These are phyloP conservation scores for Girardinichthys multiradiatus DNA, from an alignment of 2,113 vertebrate genomes.

Conservation along the genomic window DNA sequence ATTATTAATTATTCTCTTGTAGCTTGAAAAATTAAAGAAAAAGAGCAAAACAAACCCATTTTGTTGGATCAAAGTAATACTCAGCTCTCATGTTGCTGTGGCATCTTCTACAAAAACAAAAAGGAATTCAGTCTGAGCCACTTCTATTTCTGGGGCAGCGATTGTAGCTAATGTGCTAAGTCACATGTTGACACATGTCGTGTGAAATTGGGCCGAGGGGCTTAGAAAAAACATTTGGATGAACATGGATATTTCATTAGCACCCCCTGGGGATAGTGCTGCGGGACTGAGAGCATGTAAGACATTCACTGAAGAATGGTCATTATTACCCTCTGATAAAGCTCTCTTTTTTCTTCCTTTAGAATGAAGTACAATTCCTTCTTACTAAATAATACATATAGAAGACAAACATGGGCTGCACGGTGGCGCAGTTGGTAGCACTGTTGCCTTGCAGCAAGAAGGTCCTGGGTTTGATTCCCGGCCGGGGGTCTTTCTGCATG, in stretches of 20 bases:
- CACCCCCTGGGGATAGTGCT: constrained; percentile 87
- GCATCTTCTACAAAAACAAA: constrained; percentile 49
- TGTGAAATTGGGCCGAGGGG: constrained; percentile 83
- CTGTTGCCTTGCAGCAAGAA: too few relatives aligned
- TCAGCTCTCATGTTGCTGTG: constrained; percentile 49
- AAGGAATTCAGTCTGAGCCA: constrained; percentile 62
- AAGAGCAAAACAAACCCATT: constrained; percentile 49
- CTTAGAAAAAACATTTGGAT: constrained; percentile 87
- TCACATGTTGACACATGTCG: constrained; percentile 86
- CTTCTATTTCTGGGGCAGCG: constrained; percentile 69
- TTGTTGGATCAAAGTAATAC: constrained; percentile 66
- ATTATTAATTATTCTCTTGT: constrained; percentile 36
- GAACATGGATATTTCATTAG: constrained; percentile 95
- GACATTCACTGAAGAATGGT: constrained; percentile 80
- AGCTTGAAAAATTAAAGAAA: constrained; percentile 23
- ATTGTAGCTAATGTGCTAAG: constrained; percentile 75
- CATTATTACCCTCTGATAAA: constrained; percentile 84
- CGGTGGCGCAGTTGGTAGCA: too few relatives aligned
- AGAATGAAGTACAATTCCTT: constrained; percentile 24
- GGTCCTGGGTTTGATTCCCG: too few relatives aligned
- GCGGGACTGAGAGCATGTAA: constrained; percentile 78
- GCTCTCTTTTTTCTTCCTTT: constrained; percentile 52
- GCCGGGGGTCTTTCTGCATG: too few relatives aligned
- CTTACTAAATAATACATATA: too few relatives aligned
- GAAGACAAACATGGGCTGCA: too few relatives aligned